Base-by-base conservation (phyloP, 2,113 vertebrate genomes). In the Ptychochromis oligacanthus region DNA sequence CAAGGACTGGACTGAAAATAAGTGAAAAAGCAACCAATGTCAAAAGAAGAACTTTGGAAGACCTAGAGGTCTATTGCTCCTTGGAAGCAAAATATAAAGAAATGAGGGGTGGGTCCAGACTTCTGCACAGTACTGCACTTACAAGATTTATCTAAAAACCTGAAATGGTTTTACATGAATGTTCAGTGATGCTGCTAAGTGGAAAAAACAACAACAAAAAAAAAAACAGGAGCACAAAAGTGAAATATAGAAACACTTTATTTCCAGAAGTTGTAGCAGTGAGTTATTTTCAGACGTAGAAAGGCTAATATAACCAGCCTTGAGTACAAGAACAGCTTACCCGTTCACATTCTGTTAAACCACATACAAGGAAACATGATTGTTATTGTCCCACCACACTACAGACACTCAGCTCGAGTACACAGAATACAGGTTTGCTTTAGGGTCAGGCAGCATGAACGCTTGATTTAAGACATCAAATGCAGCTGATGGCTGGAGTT, bases 231-330 rank as follows among this genome's bases (percentile, higher is more conserved):
- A 77, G 38, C 22, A 82, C 7, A 88, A 17, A 74, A 18, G 12
- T 92, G 87, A 93, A 95, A 95, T 94, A 95, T 93, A 95, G 89
- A 94, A 94, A 95, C 86, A 95, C 89, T 96, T 95, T 95, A 95
- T 94, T 94, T 82, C 85, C 87, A 94, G 88, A 94, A 91, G 81
- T 82, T 91, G 84, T 80, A 91, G 88, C 91, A 90, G 61, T 91
- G 89, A 93, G 89, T 94, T 92, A 91, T 93, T 79, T 88, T 93
- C 92, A 94, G 90, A 94, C 93, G 92, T 81, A 90, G 76, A 94
- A 94, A 91, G 90, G 91, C 90, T 87, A 92, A 92, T 82, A 90
- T 82, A 93, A 93, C 70, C 85, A 87, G 89, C 28, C 77, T 93
- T 89, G 65, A 94, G 91, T 94, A 94, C 90, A 93, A 92, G 90